phyloP scores from a whole-genome alignment of 2,888 invertebrate species.

The Erebia aethiops region DNA sequence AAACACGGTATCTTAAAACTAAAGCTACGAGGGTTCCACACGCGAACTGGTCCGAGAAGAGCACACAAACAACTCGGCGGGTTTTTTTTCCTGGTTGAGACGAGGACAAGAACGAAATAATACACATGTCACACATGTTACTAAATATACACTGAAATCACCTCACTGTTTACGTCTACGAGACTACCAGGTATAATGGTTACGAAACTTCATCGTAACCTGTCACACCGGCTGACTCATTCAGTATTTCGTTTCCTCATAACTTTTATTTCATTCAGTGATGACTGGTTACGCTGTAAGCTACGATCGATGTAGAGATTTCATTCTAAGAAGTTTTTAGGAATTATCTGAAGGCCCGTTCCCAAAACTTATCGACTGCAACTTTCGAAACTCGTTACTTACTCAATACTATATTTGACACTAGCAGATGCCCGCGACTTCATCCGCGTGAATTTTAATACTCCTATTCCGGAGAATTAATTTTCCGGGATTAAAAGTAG shows the following conservation, averaged over 20 bases:
- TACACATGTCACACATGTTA: neutral
- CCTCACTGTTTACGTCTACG: slow-evolving; percentile 35
- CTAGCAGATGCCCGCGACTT: too few species aligned
- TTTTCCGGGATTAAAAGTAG: too few species aligned
- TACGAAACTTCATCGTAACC: slow-evolving; percentile 42
- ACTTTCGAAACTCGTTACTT: neutral
- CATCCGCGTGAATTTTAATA: too few species aligned
- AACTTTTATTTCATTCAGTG: slow-evolving; percentile 32
- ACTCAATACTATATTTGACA: too few species aligned
- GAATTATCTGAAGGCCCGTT: neutral
- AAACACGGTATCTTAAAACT: too few species aligned
- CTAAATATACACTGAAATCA: neutral
- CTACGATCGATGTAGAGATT: neutral
- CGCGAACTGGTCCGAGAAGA: too few species aligned
- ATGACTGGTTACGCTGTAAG: slow-evolving; percentile 10
- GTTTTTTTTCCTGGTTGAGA: too few species aligned
- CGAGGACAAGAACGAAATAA: neutral
- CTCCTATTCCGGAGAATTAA: too few species aligned
- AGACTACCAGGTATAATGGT: slow-evolving; percentile 8
- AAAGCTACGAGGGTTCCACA: too few species aligned
- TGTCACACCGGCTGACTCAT: slow-evolving; percentile 39
- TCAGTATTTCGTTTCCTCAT: slow-evolving; percentile 18
- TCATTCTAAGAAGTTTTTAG: neutral
- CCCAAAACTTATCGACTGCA: too few species aligned
- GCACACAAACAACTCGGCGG: too few species aligned